These are phyloP conservation scores for Pristionchus arcanus DNA, from an alignment of 2,888 invertebrate genomes.

Conservation along the genomic window DNA sequence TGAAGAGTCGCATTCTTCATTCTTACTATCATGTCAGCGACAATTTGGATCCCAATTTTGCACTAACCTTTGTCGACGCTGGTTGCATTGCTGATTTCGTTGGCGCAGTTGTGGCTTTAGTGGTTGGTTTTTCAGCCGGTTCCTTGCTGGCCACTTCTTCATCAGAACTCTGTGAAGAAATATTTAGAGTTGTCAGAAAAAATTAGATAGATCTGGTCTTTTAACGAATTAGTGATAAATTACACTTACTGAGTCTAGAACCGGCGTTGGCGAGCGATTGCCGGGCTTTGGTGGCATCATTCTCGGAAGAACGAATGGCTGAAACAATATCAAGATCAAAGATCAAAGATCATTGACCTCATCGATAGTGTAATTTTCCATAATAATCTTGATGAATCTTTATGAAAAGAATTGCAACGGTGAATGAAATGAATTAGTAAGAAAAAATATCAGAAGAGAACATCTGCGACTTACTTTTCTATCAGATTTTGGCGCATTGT, in stretches of 20 bases:
- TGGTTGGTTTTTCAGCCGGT: not conserved
- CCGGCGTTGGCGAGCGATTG: not conserved
- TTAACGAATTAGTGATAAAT: not conserved
- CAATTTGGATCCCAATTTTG: not conserved
- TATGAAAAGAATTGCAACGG: no score
- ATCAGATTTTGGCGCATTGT: not conserved
- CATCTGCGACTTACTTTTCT: not conserved
- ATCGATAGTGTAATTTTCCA: no score
- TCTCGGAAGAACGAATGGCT: not conserved
- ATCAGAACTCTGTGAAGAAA: not conserved
- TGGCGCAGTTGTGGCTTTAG: not conserved
- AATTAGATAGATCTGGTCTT: not conserved
- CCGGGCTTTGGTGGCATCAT: not conserved
- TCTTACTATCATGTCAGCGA: not conserved
- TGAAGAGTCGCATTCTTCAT: no score
- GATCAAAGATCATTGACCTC: not conserved
- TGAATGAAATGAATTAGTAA: no score
- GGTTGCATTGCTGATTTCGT: not conserved
- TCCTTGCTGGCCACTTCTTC: not conserved
- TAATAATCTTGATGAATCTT: no score
- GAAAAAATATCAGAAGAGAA: not conserved
- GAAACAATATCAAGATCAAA: not conserved
- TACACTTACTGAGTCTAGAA: not conserved
- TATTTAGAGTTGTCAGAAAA: not conserved
- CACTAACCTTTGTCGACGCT: not conserved